These are phyloP conservation scores for Sciaenops ocellatus DNA, from an alignment of 2,797 vertebrate species.

Conservation along the genomic window DNA sequence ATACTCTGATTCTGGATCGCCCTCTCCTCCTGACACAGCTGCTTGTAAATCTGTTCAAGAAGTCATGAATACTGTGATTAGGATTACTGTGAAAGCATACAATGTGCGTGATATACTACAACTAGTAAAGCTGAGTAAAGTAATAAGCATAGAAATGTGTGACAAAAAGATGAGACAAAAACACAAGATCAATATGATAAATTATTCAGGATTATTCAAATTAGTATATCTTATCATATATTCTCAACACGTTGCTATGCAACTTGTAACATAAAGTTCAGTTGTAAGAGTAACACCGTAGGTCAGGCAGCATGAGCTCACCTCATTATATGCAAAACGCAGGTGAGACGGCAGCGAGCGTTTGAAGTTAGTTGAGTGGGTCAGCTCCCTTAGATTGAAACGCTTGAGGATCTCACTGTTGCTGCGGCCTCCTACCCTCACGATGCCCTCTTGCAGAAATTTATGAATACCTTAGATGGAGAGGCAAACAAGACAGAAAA, in stretches of 20 bases:
- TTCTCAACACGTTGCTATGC: background rate
- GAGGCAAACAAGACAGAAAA: slow-evolving; percentile 33
- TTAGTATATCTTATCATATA: background rate
- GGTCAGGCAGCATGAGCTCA: slow-evolving; percentile 66
- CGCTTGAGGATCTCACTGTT: slow-evolving; percentile 89
- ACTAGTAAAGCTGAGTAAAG: background rate
- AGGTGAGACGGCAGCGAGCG: slow-evolving; percentile 78
- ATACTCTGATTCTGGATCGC: slow-evolving; percentile 67
- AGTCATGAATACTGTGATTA: slow-evolving; percentile 2
- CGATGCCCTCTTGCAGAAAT: slow-evolving; percentile 87
- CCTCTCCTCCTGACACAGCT: slow-evolving; percentile 80
- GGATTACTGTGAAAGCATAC: background rate
- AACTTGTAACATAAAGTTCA: background rate
- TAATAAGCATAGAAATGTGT: background rate
- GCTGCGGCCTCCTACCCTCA: slow-evolving; percentile 93
- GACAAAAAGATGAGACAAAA: background rate
- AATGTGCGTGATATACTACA: background rate
- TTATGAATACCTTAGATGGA: slow-evolving; percentile 86
- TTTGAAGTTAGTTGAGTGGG: slow-evolving; percentile 64
- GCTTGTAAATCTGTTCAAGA: slow-evolving; percentile 78
- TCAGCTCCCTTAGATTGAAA: slow-evolving; percentile 89
- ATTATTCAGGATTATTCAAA: background rate
- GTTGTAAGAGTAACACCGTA: background rate
- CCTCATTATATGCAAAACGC: slow-evolving; percentile 78
- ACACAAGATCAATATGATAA: background rate